Evolutionary conservation across 2,113 vertebrate genomes (phyloP).

Genomic region (Calidris pugnax): DNA sequence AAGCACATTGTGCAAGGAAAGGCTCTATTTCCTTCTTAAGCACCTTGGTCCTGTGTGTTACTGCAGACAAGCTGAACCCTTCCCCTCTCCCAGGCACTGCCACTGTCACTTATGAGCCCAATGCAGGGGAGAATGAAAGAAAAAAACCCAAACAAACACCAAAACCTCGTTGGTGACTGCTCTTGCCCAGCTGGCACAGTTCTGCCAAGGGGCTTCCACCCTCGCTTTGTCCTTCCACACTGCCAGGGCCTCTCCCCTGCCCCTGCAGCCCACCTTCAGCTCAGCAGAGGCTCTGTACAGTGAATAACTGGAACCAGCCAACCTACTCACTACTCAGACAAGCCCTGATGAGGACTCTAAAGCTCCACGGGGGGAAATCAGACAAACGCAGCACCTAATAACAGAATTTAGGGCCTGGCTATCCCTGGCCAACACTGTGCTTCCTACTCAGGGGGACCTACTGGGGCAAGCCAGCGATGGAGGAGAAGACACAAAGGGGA

Average conservation of each 20-base stretch:
- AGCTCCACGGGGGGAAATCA: neutral
- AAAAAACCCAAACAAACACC: neutral
- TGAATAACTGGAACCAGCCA: slow-evolving; percentile 51
- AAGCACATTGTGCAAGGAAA: neutral
- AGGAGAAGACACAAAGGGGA: neutral
- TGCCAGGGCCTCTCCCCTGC: neutral
- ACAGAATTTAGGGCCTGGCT: neutral
- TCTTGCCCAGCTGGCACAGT: neutral
- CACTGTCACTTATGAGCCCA: neutral
- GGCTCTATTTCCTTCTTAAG: neutral
- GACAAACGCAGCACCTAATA: neutral
- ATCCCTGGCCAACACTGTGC: neutral
- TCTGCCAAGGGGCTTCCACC: neutral
- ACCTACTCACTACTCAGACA: neutral
- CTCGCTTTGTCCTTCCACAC: neutral
- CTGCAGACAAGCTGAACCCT: neutral
- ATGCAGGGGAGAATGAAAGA: neutral
- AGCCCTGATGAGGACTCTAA: neutral
- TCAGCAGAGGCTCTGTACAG: neutral
- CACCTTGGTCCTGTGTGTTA: neutral
- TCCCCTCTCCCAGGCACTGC: neutral
- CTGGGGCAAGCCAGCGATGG: neutral
- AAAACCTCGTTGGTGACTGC: neutral
- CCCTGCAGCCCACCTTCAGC: neutral
- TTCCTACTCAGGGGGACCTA: neutral